Evolutionary conservation across 1,140 invertebrate species (phyloP).

Genomic region (Drosophila ficusphila): DNA sequence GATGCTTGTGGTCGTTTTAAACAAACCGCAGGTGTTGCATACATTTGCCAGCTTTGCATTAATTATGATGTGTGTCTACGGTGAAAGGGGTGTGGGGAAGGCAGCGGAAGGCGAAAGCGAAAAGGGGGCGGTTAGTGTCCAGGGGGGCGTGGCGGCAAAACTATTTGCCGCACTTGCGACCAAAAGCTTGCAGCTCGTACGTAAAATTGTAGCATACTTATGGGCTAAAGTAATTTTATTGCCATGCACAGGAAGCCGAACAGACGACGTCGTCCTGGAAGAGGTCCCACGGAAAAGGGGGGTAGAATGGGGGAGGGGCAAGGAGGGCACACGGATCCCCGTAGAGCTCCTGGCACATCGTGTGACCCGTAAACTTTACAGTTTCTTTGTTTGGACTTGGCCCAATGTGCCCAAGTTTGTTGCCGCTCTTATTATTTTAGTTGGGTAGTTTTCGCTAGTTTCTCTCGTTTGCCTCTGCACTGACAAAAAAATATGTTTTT

Average conservation of each 20-base stretch:
- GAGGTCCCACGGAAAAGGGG: constrained; percentile 12
- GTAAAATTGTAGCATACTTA: constrained; percentile 73
- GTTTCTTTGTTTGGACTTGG: constrained; percentile 79
- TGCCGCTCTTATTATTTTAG: constrained; percentile 78
- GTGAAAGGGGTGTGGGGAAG: not conserved
- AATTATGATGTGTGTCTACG: constrained; percentile 76
- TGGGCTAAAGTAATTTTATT: constrained; percentile 75
- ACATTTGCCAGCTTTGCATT: constrained; percentile 84
- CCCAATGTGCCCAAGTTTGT: constrained; percentile 63
- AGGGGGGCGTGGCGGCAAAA: constrained; percentile 49
- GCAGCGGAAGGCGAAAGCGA: not conserved
- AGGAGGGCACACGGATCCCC: not conserved
- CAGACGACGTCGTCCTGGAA: constrained; percentile 54
- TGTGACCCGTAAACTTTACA: constrained; percentile 79
- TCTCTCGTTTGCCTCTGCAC: not conserved
- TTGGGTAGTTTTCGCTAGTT: constrained; percentile 56
- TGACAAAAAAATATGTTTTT: not conserved
- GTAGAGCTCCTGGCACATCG: constrained; percentile 47
- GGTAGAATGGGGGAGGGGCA: too few relatives aligned
- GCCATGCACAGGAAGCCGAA: constrained; percentile 72
- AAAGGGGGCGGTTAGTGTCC: not conserved
- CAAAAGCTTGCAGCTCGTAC: constrained; percentile 56
- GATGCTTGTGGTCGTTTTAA: constrained; percentile 82
- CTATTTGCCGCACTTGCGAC: constrained; percentile 75
- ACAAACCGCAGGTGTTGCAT: constrained; percentile 84